These are phyloP conservation scores for Belonocnema kinseyi DNA, from an alignment of 1,140 invertebrate species.

Conservation along the genomic window DNA sequence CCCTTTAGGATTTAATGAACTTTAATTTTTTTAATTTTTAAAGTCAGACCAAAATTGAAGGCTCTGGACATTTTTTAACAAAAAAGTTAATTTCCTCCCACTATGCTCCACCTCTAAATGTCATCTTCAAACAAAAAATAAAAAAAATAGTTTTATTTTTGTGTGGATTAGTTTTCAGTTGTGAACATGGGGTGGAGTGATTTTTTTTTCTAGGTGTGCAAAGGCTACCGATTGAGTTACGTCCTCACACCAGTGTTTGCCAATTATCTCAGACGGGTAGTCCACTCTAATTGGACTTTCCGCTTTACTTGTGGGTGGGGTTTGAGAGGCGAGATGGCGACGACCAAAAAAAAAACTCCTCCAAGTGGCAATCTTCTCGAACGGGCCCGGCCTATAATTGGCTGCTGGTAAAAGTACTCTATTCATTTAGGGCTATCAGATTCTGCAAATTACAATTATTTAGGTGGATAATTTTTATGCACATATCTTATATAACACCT, in stretches of 20 bases:
- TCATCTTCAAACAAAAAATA: no score
- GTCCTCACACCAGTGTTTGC: constrained; percentile 65
- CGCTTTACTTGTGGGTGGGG: constrained; percentile 63
- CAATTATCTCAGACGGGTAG: constrained; percentile 69
- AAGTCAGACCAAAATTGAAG: no score
- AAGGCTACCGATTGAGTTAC: constrained; percentile 67
- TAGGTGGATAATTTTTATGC: no score
- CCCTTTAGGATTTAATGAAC: no score
- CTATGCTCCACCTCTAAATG: no score
- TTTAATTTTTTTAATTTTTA: no score
- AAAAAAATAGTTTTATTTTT: no score
- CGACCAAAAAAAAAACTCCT: constrained; percentile 43
- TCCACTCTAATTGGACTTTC: constrained; percentile 71
- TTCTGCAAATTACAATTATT: constrained; percentile 6
- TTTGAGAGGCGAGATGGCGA: constrained; percentile 53
- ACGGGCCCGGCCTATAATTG: constrained; percentile 9
- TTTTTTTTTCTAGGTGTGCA: background rate
- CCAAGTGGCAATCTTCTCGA: background rate
- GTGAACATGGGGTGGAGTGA: no score
- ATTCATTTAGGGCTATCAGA: constrained; percentile 6
- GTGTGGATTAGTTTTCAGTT: no score
- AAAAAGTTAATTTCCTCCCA: no score
- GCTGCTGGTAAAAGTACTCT: constrained; percentile 21
- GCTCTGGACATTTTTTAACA: no score
- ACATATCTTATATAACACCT: no score